phyloP scores from a whole-genome alignment of 92 coral and sea anemone genomes.

The Meandrina meandrites region DNA sequence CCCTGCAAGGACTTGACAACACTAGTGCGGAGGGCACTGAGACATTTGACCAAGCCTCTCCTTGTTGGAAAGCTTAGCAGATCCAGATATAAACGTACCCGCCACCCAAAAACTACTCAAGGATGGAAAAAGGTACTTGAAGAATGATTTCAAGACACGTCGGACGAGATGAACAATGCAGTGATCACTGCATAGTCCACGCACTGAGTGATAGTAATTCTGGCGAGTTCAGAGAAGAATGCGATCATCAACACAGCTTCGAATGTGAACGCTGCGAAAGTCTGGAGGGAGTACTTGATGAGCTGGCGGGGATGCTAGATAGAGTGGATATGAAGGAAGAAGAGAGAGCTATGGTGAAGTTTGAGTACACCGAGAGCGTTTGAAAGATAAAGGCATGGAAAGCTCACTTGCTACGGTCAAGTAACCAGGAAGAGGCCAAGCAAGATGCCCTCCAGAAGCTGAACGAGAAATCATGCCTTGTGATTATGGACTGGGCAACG shows the following conservation, averaged over 20 bases:
- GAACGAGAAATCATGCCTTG: conserved; percentile 34
- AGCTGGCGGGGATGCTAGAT: conserved; percentile 6
- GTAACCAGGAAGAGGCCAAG: conserved; percentile 51
- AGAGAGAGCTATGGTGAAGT: conserved; percentile 33
- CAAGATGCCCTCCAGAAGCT: conserved; percentile 38
- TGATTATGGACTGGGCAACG: conserved; percentile 50
- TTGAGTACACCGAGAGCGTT: conserved; percentile 36
- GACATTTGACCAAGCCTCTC: conserved; percentile 13
- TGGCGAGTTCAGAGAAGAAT: conserved; percentile 18
- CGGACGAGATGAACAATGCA: conserved; percentile 52
- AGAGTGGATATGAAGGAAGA: conserved; percentile 24
- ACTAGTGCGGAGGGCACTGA: conserved; percentile 37
- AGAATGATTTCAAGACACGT: conserved; percentile 58
- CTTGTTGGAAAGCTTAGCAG: conserved; percentile 24
- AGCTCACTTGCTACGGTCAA: conserved; percentile 46
- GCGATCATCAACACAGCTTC: conserved; percentile 41
- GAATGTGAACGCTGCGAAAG: conserved; percentile 39
- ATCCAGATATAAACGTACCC: conserved; percentile 12
- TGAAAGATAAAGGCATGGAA: too few species aligned
- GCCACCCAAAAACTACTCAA: conserved; percentile 22
- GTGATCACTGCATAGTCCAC: conserved; percentile 51
- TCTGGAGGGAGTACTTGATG: conserved; percentile 43
- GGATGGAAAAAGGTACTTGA: conserved; percentile 56
- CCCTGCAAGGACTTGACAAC: conserved; percentile 48
- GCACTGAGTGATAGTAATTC: conserved; percentile 36